Evolutionary conservation across 2,113 vertebrate species (phyloP).

Genomic region (Anhinga rufa): DNA sequence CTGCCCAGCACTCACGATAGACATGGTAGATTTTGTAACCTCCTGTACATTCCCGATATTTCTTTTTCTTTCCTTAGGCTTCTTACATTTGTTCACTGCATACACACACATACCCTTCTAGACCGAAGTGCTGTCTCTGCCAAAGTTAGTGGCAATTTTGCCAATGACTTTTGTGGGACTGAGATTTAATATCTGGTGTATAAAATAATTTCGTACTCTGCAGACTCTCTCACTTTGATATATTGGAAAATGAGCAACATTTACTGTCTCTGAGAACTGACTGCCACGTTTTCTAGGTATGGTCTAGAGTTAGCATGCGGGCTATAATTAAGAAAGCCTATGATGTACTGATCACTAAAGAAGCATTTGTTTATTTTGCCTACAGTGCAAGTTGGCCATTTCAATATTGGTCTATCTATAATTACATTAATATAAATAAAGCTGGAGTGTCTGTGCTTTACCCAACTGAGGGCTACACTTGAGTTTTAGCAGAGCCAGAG

Average conservation of each 20-base stretch:
- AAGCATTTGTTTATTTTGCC: conserved; percentile 20
- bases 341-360: neutral
- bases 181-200: neutral
- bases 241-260: neutral
- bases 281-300: neutral
- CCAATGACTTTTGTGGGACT: neutral
- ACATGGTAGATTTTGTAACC: neutral
- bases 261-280: neutral
- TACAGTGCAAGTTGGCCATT: neutral
- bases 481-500: neutral
- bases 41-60: neutral
- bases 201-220: neutral
- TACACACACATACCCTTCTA: neutral
- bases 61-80: neutral
- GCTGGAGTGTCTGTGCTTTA: neutral
- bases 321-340: neutral
- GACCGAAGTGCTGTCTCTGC: neutral
- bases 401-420: conserved; percentile 3
- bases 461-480: neutral
- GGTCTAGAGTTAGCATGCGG: neutral
- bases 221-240: neutral
- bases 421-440: conserved; percentile 30
- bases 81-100: neutral
- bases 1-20: neutral
- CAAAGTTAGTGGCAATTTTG: neutral